Percentiles rank a stretch among this genome's conserved stretches.
phyloP scores from a whole-genome alignment of 2,797 vertebrate genomes.

The Silurus aristotelis region DNA sequence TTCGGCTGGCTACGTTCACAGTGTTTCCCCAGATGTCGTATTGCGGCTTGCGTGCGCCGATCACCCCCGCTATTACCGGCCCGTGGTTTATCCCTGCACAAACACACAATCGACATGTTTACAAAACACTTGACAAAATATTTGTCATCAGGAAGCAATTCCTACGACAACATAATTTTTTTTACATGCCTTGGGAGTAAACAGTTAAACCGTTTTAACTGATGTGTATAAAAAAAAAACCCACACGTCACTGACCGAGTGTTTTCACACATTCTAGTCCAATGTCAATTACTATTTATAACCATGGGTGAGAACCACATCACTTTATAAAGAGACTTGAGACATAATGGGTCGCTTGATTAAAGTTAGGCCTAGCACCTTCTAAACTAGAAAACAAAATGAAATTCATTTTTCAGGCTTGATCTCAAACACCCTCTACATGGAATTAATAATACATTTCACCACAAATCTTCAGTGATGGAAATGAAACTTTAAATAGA shows the following conservation, averaged over 20 bases:
- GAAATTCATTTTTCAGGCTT: background rate
- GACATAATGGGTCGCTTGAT: background rate
- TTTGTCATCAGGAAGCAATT: slow-evolving; percentile 9
- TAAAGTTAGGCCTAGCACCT: background rate
- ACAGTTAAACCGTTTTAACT: background rate
- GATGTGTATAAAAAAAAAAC: background rate
- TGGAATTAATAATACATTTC: background rate
- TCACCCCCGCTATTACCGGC: slow-evolving; percentile 95
- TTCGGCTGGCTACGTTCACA: slow-evolving; percentile 94
- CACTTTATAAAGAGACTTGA: background rate
- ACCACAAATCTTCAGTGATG: background rate
- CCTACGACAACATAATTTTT: background rate
- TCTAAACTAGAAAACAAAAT: background rate
- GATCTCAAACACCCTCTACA: background rate
- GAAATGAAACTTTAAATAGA: background rate
- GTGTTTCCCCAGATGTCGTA: slow-evolving; percentile 99
- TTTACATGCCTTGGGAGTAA: background rate
- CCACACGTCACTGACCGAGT: background rate
- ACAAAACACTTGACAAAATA: slow-evolving; percentile 18
- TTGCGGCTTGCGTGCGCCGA: slow-evolving; percentile 95
- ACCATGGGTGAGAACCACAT: background rate
- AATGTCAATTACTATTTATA: background rate
- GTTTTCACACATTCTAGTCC: background rate
- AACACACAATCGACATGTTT: slow-evolving; percentile 6
- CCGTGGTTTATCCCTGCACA: slow-evolving; percentile 93